phyloP scores from a whole-genome alignment of 2,113 vertebrate genomes.

The Dicentrarchus labrax region DNA sequence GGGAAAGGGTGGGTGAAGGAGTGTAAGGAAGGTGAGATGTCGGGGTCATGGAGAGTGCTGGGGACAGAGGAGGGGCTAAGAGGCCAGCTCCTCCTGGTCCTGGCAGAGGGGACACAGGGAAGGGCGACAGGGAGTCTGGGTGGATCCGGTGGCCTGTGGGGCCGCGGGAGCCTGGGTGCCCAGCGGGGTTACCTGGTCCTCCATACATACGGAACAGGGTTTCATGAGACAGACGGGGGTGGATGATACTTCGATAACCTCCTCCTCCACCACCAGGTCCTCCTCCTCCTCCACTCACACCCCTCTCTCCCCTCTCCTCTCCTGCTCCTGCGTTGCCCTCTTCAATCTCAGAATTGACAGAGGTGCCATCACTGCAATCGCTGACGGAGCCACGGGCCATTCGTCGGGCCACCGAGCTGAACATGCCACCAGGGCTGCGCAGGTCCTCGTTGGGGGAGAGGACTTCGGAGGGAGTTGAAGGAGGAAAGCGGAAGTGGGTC shows the following conservation, averaged over 20 bases:
- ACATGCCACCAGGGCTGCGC: slow-evolving; percentile 88
- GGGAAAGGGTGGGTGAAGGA: slow-evolving; percentile 92
- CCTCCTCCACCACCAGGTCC: slow-evolving; percentile 70
- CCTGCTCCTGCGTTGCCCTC: slow-evolving; percentile 86
- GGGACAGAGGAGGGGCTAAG: slow-evolving; percentile 90
- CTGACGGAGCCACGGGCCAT: slow-evolving; percentile 91
- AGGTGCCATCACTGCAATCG: slow-evolving; percentile 93
- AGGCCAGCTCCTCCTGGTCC: slow-evolving; percentile 85
- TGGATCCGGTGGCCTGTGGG: slow-evolving; percentile 86
- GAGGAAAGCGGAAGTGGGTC: slow-evolving; percentile 92
- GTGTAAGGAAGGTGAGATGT: slow-evolving; percentile 91
- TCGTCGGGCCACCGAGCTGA: slow-evolving; percentile 87
- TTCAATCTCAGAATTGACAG: slow-evolving; percentile 90
- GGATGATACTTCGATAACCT: slow-evolving; percentile 85
- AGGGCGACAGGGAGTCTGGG: slow-evolving; percentile 90
- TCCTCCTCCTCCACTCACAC: slow-evolving; percentile 71
- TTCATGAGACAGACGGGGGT: slow-evolving; percentile 88
- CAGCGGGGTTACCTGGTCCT: slow-evolving; percentile 76
- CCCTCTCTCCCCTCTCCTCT: slow-evolving; percentile 76
- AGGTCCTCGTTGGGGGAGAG: slow-evolving; percentile 92
- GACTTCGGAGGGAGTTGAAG: slow-evolving; percentile 90
- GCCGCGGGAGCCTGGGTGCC: slow-evolving; percentile 80
- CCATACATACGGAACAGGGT: slow-evolving; percentile 89
- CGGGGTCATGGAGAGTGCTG: slow-evolving; percentile 90
- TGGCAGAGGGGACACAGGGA: slow-evolving; percentile 90